These are phyloP conservation scores for Elysia crispata DNA, from an alignment of 2,888 invertebrate genomes.

Conservation along the genomic window DNA sequence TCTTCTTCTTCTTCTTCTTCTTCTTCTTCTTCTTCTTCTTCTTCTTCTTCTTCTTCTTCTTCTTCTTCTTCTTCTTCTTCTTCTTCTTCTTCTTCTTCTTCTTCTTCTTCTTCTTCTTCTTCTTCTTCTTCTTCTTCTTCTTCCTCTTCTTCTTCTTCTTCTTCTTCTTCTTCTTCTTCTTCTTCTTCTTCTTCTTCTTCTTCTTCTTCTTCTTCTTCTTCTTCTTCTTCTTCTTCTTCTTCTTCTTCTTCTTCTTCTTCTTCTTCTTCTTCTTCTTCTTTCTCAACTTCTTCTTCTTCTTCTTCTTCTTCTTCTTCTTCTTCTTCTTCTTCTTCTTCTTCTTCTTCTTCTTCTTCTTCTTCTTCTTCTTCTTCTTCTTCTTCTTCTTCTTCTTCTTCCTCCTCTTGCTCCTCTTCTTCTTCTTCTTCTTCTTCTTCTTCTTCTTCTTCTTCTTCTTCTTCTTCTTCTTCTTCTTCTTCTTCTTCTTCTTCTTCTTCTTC, in stretches of 20 bases:
- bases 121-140: too few species aligned
- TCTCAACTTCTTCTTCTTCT: background rate
- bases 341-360: background rate
- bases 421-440: too few species aligned
- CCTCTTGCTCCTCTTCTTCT: background rate
- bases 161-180: background rate
- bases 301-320: too few species aligned
- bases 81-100: background rate
- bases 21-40: background rate
- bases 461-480: background rate
- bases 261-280: background rate
- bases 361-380: background rate
- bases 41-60: background rate
- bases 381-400: slow-evolving; percentile 2
- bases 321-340: background rate
- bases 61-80: background rate
- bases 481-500: too few species aligned
- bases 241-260: background rate
- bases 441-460: background rate
- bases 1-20: slow-evolving; percentile 18
- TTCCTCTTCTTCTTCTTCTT: background rate
- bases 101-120: background rate
- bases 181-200: background rate
- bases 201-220: background rate
- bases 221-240: background rate